A percentile compares a stretch with the other conserved stretches of the same genome.
phyloP scores from a whole-genome alignment of 2,113 vertebrate genomes.

The Gorsachius goisagi region DNA sequence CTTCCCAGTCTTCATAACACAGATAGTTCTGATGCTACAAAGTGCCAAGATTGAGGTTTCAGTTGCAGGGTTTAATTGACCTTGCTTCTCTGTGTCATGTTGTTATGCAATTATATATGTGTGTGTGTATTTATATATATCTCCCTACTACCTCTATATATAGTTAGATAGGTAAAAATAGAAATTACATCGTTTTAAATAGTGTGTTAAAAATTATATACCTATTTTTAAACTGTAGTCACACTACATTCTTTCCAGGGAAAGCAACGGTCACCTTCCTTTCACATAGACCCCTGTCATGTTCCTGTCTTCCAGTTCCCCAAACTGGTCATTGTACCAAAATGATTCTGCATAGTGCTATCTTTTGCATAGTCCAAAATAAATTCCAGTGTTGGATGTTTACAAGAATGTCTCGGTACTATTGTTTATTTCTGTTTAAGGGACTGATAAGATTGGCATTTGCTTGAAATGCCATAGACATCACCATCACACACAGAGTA shows the following conservation, averaged over 20 bases:
- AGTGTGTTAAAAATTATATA: constrained; percentile 2
- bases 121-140: neutral
- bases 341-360: neutral
- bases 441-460: neutral
- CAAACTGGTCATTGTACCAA: neutral
- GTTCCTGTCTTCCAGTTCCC: neutral
- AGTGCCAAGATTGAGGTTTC: neutral
- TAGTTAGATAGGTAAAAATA: constrained; percentile 37
- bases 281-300: neutral
- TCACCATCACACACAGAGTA: neutral
- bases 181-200: neutral
- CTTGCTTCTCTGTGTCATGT: constrained; percentile 23
- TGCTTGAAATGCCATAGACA: neutral
- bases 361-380: neutral
- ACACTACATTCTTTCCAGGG: constrained; percentile 34
- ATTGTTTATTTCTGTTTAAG: neutral
- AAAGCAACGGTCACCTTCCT: constrained; percentile 18
- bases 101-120: constrained; percentile 6
- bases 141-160: neutral
- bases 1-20: neutral
- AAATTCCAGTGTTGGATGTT: neutral
- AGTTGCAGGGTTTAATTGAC: constrained; percentile 35
- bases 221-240: constrained; percentile 51
- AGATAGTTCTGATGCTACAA: neutral
- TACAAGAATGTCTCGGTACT: neutral